Evolutionary conservation across 2,113 vertebrate genomes (phyloP), one percentile per base, ranked within the genome.

Genomic region (Neomonachus schauinslandi): DNA sequence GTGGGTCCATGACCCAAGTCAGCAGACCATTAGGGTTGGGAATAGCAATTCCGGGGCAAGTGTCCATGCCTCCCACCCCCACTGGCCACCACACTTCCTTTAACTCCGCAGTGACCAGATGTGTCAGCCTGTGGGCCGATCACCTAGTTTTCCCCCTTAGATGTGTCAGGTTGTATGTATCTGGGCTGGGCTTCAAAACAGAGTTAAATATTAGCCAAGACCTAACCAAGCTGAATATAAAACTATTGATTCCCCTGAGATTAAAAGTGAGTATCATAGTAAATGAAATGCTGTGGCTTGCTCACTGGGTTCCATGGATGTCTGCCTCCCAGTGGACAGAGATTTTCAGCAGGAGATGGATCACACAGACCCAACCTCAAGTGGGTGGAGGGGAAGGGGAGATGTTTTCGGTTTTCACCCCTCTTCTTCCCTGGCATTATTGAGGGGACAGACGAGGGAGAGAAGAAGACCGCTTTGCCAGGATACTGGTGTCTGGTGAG

Each of bases 171-270:
- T 31, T 77, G 22, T 49, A 18, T 15, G 4, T 31, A 0, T 39
- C 96, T 31, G n/a, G 36, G 4, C 36, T 22, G 1, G 10, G 57
- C n/a, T 79, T 2, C 1, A 61, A 1, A 22, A 1, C 71, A 88
- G 72, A 74, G 89, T 71, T 96, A 96, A 97, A 97, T 63, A 97
- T 95, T 97, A 96, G 77, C 88, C 87, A 33, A 95, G 95, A 61
- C 86, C 72, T 46, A 67, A 22, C 86, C 10, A 46, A 24, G 13
- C 89, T 10, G 42, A 55, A 24, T 26, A 14, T 8, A 92, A 21
- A 95, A 95, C 65, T 61, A 95, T 51, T 28, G 94, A 33, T 42
- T 88, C 97, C 65, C 95, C 85, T 8, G 90, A 94, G 93, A 65
- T 57, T 10, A 28, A 42, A 76, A 39, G 42, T 79, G 83, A 53